Base-by-base conservation (phyloP, 2,888 invertebrate genomes). In the Troglohyphantes excavatus region DNA sequence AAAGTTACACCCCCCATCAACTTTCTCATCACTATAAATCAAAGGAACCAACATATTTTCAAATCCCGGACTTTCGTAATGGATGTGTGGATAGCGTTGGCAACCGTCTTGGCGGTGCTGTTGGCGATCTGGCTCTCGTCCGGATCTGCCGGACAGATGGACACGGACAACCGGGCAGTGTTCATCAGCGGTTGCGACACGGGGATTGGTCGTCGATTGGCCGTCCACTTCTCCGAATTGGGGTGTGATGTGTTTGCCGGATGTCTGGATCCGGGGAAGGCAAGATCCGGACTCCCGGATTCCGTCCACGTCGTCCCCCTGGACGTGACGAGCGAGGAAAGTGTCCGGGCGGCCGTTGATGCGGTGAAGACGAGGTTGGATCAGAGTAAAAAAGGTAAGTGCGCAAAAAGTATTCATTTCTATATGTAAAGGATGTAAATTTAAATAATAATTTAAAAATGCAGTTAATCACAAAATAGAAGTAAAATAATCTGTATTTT, bases 171-270 rank as follows among this genome's bases (percentile, higher is more conserved):
- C 9, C 9, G 59, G 29, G 27, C 75, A 0, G 43, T 90, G 6
- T 86, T 85, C 19, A 76, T 91, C 29, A 72, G 83, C 86, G 92
- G 92, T 0, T 93, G 93, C 84, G 93, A 93, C 68, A 91, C 92
- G 3, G 94, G 94, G 9, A 94, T 94, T 90, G 94, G 93, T 43
- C 90, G 92, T 68, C 91, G 92, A 67, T 84, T 93, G 26, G 93
- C 93, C 0, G 91, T 92, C 72, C 92, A 92, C 27, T 92, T 93
- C 72, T 92, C 92, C 27, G 86, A 90, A 6, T 90, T 92, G 43
- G 93, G 93, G 5, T 73, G 87, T 59, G 27, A 90, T 53, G 90
- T 91, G 17, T 91, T 86, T 43, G 91, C 91, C 23, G 91, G 91
- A 19, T 91, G 91, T 29, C 63, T 90, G 33, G 33, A 87, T 26